phyloP scores from a whole-genome alignment of 2,113 vertebrate species.

The Melanotaenia duboulayi region DNA sequence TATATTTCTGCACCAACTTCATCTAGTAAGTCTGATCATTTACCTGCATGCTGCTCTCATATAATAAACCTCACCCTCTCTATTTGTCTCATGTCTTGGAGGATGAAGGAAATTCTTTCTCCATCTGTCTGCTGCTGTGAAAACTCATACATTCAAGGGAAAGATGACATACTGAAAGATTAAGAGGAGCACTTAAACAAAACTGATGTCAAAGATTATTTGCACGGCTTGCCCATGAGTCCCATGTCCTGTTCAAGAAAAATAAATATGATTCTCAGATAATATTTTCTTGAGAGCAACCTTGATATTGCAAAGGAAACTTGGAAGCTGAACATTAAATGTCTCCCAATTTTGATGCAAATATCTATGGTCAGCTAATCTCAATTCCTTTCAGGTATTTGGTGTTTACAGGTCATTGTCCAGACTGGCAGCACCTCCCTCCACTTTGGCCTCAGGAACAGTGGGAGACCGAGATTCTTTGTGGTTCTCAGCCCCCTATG shows the following conservation, averaged over 20 bases:
- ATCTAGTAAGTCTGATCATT: slow-evolving; percentile 50
- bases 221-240: neutral
- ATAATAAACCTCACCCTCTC: slow-evolving; percentile 48
- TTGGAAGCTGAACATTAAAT: neutral
- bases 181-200: slow-evolving; percentile 23
- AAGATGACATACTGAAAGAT: slow-evolving; percentile 7
- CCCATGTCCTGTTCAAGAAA: neutral
- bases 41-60: slow-evolving; percentile 56
- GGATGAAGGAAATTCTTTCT: slow-evolving; percentile 43
- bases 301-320: slow-evolving; percentile 30
- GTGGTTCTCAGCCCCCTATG: slow-evolving; percentile 72
- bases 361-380: slow-evolving; percentile 32
- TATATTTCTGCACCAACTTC: slow-evolving; percentile 36
- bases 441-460: slow-evolving; percentile 40
- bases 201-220: slow-evolving; percentile 5
- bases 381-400: slow-evolving; percentile 13
- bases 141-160: slow-evolving; percentile 55
- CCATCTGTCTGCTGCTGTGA: slow-evolving; percentile 37
- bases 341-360: slow-evolving; percentile 2
- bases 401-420: slow-evolving; percentile 21
- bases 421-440: slow-evolving; percentile 47
- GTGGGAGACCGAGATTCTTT: slow-evolving; percentile 52
- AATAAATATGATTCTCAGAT: neutral
- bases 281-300: slow-evolving; percentile 18
- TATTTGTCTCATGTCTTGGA: slow-evolving; percentile 49